These are phyloP conservation scores for Saturnia pavonia DNA, from an alignment of 2,888 invertebrate genomes.

Conservation along the genomic window DNA sequence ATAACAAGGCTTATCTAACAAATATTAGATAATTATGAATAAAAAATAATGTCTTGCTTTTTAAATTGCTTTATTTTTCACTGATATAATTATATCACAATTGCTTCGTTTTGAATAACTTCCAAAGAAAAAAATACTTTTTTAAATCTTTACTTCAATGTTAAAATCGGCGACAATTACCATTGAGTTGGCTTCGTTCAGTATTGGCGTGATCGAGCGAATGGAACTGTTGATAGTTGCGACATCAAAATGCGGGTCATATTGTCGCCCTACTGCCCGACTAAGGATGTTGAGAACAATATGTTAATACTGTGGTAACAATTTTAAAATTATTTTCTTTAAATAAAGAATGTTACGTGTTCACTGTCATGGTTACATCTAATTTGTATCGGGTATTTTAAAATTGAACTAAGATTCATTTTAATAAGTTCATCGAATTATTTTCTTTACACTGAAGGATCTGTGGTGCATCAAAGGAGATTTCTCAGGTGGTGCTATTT, in stretches of 20 bases:
- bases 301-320: conserved; percentile 23
- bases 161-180: conserved; percentile 25
- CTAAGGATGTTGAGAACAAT: conserved; percentile 41
- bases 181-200: conserved; percentile 38
- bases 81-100: not conserved
- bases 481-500: too few relatives aligned
- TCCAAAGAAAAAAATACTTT: not conserved
- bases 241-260: conserved; percentile 59
- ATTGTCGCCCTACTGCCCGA: conserved; percentile 52
- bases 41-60: too few relatives aligned
- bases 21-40: too few relatives aligned
- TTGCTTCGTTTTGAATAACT: not conserved
- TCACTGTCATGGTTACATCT: not conserved
- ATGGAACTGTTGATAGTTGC: conserved; percentile 36
- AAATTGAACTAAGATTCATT: not conserved
- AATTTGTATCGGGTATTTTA: not conserved
- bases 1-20: too few relatives aligned
- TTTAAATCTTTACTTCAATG: not conserved
- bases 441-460: too few relatives aligned
- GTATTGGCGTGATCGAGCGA: conserved; percentile 23
- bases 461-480: too few relatives aligned
- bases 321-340: not conserved
- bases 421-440: not conserved
- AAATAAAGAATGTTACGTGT: not conserved
- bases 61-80: too few relatives aligned